Conservation (phyloP, 2,888 invertebrate species). For the Cerceris ruficornis region DNA sequence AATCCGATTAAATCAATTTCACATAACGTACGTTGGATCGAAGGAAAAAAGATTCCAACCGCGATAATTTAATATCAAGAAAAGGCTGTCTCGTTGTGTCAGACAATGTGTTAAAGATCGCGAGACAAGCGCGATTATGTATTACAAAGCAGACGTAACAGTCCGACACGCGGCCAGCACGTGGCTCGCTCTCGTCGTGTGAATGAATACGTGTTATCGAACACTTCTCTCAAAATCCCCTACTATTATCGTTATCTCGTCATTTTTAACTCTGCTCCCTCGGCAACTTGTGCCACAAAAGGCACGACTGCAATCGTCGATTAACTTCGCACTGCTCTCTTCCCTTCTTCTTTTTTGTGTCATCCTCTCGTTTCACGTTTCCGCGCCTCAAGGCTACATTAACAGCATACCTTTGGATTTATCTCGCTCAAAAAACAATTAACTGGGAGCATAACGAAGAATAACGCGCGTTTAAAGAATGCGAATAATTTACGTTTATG, state of each 20-base stretch:
- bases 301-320: too few species aligned
- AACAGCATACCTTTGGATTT: too few species aligned
- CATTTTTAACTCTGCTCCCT: background rate
- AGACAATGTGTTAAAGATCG: too few species aligned
- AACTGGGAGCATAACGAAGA: background rate
- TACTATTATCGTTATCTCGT: slow-evolving; percentile 23
- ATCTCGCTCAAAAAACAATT: too few species aligned
- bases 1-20: too few species aligned
- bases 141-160: slow-evolving; percentile 36
- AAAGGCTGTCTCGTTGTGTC: too few species aligned
- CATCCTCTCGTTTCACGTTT: too few species aligned
- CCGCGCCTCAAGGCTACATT: too few species aligned
- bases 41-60: too few species aligned
- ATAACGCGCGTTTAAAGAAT: slow-evolving; percentile 32
- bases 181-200: slow-evolving; percentile 22
- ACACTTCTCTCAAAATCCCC: background rate
- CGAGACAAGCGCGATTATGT: slow-evolving; percentile 28
- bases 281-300: too few species aligned
- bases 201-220: slow-evolving; percentile 12
- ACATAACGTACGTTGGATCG: background rate
- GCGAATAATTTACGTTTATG: background rate
- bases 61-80: background rate
- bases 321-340: too few species aligned
- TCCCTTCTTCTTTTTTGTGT: too few species aligned
- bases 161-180: slow-evolving; percentile 38